Conservation (phyloP, 2,888 invertebrate genomes). For the Callinectes sapidus region DNA sequence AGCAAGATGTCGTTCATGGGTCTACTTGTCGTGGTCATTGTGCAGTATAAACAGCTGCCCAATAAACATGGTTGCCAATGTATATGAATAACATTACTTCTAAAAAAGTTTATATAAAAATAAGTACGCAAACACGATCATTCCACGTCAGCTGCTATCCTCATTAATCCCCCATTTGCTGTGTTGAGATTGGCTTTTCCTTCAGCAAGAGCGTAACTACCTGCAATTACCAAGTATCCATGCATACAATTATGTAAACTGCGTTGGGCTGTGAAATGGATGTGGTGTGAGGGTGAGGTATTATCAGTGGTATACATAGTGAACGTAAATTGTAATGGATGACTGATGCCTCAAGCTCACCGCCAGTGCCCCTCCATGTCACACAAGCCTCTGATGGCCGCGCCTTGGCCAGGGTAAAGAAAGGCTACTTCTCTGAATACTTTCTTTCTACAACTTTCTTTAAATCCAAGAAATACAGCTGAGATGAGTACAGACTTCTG, state of each 20-base stretch:
- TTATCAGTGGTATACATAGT: not conserved
- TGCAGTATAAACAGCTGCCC: too few species aligned
- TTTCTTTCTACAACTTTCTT: constrained; percentile 72
- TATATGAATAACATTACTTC: too few species aligned
- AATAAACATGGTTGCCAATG: too few species aligned
- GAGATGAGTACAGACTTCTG: constrained; percentile 72
- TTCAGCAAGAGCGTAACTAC: not conserved
- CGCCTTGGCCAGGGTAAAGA: constrained; percentile 54
- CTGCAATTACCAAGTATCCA: not conserved
- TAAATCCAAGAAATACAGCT: constrained; percentile 72
- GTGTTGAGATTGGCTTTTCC: not conserved
- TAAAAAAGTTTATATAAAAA: not conserved
- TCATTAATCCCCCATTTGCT: not conserved
- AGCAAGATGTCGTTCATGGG: too few species aligned
- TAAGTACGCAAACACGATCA: not conserved
- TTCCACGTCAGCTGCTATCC: not conserved
- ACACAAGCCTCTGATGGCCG: not conserved
- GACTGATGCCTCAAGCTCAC: not conserved
- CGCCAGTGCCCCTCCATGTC: not conserved
- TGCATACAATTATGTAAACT: not conserved
- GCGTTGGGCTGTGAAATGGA: not conserved
- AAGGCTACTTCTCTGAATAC: constrained; percentile 69
- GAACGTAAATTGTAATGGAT: not conserved
- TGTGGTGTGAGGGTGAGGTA: not conserved
- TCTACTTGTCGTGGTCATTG: too few species aligned